phyloP scores from a whole-genome alignment of 2,888 invertebrate species.

The Eremobia ochroleuca region DNA sequence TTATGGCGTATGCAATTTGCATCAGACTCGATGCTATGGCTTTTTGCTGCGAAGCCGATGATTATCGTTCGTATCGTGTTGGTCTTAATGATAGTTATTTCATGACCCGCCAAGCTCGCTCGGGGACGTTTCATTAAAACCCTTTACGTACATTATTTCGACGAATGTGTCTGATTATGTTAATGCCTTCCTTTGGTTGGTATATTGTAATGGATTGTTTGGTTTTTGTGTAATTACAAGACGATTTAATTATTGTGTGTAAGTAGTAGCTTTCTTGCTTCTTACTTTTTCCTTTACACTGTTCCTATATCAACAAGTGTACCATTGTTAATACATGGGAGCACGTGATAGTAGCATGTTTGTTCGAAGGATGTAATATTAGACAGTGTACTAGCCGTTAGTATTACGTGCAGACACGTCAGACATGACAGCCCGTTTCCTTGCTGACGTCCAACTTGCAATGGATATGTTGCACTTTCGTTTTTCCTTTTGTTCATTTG shows the following conservation, averaged over 20 bases:
- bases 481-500: conserved; percentile 28
- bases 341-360: conserved; percentile 23
- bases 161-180: conserved; percentile 89
- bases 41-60: conserved; percentile 88
- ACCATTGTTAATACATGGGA: conserved; percentile 7
- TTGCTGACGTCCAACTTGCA: conserved; percentile 34
- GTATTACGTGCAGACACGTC: conserved; percentile 33
- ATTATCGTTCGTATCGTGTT: conserved; percentile 91
- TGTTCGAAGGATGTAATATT: conserved; percentile 20
- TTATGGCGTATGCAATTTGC: conserved; percentile 90
- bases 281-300: background rate
- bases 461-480: conserved; percentile 34
- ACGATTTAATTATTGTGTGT: conserved; percentile 44
- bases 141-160: conserved; percentile 88
- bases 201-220: conserved; percentile 87
- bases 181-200: conserved; percentile 83
- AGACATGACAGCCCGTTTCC: conserved; percentile 42
- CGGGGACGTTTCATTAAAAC: conserved; percentile 89
- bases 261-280: conserved; percentile 6
- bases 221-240: conserved; percentile 71
- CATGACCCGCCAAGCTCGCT: conserved; percentile 88
- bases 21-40: conserved; percentile 87
- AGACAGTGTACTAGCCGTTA: conserved; percentile 19
- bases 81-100: conserved; percentile 90
- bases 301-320: conserved; percentile 48